Conservation (phyloP, 1,140 invertebrate genomes). For the Ridgeia piscesae region DNA sequence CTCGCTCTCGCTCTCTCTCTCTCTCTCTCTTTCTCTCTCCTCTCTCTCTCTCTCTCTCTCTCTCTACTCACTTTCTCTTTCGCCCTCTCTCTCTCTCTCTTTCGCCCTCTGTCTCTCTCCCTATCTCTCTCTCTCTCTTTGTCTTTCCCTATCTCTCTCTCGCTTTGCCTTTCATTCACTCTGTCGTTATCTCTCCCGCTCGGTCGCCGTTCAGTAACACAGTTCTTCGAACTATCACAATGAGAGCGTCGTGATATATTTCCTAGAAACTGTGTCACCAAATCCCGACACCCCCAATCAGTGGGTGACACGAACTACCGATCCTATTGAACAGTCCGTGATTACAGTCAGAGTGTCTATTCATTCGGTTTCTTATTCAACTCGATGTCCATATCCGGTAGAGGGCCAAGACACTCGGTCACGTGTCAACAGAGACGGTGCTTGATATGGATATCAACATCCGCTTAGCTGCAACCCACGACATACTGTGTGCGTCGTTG, state of each 20-base stretch:
- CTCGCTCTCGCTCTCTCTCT: too few species aligned
- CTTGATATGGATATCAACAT: background rate
- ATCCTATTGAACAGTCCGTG: background rate
- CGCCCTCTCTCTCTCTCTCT: too few species aligned
- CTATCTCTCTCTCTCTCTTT: background rate
- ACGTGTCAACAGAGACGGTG: background rate
- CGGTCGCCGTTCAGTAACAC: background rate
- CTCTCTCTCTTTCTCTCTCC: too few species aligned
- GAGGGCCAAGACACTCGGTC: background rate
- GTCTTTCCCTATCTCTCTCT: background rate
- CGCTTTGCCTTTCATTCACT: background rate
- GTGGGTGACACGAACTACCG: background rate
- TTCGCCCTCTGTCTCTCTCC: too few species aligned
- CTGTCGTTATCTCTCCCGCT: too few species aligned
- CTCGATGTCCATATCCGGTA: background rate
- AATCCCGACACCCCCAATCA: background rate
- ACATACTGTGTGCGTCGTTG: background rate
- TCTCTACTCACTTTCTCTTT: too few species aligned
- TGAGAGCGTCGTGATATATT: background rate
- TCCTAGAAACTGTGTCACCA: background rate
- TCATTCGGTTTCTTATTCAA: background rate
- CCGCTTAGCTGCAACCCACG: background rate
- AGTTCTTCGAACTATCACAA: background rate
- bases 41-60: too few species aligned
- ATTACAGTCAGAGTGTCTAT: background rate